Evolutionary conservation across 2,113 vertebrate species (phyloP).

Genomic region (Dipodomys ordii): DNA sequence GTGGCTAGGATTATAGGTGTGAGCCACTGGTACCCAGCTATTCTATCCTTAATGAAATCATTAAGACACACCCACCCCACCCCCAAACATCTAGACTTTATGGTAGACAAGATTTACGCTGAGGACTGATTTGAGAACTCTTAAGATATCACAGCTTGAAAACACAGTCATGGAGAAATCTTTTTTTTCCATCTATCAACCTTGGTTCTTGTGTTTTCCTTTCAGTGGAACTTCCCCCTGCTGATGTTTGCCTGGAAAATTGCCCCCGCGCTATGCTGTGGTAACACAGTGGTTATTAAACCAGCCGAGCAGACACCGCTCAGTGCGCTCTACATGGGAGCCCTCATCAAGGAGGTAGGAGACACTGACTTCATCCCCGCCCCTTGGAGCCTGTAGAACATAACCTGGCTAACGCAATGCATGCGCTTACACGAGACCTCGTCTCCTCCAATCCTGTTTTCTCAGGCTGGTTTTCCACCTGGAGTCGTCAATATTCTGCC

Average conservation of each 20-base stretch:
- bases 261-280: slow-evolving; percentile 96
- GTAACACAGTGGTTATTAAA: slow-evolving; percentile 98
- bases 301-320: slow-evolving; percentile 98
- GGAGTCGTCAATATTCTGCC: slow-evolving; percentile 99
- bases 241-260: slow-evolving; percentile 99
- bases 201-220: slow-evolving; percentile 65
- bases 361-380: slow-evolving; percentile 20
- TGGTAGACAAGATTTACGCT: slow-evolving; percentile 81
- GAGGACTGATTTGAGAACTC: slow-evolving; percentile 82
- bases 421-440: slow-evolving; percentile 85
- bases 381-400: slow-evolving; percentile 31
- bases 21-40: not conserved
- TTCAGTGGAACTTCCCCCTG: slow-evolving; percentile 99
- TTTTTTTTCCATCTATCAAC: slow-evolving; percentile 81
- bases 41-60: slow-evolving; percentile 77
- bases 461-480: slow-evolving; percentile 98
- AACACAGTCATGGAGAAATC: slow-evolving; percentile 76
- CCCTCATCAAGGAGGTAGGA: slow-evolving; percentile 97
- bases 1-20: no score
- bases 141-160: slow-evolving; percentile 82
- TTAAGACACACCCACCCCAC: slow-evolving; percentile 31
- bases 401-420: slow-evolving; percentile 78
- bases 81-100: slow-evolving; percentile 72
- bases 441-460: slow-evolving; percentile 91
- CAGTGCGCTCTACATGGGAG: slow-evolving; percentile 96